Evolutionary conservation across 1,140 invertebrate species (phyloP).

Genomic region (Luehdorfia chinensis): DNA sequence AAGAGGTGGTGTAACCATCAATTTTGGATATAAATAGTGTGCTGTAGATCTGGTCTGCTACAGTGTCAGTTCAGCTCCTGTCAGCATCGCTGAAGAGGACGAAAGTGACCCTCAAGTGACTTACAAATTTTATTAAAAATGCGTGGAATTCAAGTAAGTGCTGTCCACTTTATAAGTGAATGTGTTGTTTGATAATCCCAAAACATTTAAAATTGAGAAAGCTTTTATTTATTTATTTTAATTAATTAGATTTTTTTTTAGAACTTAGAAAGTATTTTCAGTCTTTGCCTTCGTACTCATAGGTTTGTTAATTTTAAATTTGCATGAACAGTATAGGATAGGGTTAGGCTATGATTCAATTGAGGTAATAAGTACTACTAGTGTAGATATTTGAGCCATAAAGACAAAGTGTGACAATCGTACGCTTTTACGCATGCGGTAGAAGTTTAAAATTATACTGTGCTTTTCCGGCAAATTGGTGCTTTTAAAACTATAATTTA

Average conservation of each 20-base stretch:
- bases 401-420: neutral
- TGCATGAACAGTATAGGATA: too few relatives aligned
- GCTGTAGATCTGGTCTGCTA: slow-evolving; percentile 23
- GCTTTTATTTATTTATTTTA: too few relatives aligned
- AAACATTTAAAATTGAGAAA: too few relatives aligned
- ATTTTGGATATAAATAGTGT: slow-evolving; percentile 55
- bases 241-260: too few relatives aligned
- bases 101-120: slow-evolving; percentile 45
- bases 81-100: slow-evolving; percentile 55
- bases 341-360: too few relatives aligned
- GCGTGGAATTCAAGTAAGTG: slow-evolving; percentile 59
- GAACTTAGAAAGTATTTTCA: too few relatives aligned
- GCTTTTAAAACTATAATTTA: too few relatives aligned
- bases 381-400: neutral
- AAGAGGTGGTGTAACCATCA: slow-evolving; percentile 43
- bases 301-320: too few relatives aligned
- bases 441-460: slow-evolving; percentile 5
- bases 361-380: too few relatives aligned
- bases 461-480: neutral
- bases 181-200: neutral
- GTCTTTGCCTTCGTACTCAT: too few relatives aligned
- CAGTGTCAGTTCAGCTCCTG: slow-evolving; percentile 63
- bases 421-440: neutral
- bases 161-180: neutral
- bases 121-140: slow-evolving; percentile 32